Percentiles rank a stretch among this genome's conserved stretches.
These are phyloP conservation scores for Leistus spinibarbis DNA, from an alignment of 2,888 invertebrate species.

Conservation along the genomic window DNA sequence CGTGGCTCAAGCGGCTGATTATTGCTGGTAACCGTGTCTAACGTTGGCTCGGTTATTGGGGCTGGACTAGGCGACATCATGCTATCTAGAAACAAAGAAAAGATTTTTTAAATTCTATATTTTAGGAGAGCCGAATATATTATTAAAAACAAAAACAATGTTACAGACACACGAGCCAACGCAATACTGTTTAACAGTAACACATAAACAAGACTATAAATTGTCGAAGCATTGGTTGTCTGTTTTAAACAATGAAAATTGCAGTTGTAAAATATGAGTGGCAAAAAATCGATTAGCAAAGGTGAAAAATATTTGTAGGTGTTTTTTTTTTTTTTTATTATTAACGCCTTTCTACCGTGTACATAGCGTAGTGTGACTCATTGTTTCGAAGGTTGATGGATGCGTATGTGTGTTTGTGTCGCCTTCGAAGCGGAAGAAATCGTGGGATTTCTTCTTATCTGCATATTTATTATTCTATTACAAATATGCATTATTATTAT, in stretches of 20 bases:
- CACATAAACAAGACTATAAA: no score
- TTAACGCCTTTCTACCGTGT: background rate
- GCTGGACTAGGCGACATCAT: constrained; percentile 48
- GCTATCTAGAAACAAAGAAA: constrained; percentile 44
- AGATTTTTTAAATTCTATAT: background rate
- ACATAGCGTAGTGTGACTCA: background rate
- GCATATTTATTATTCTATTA: background rate
- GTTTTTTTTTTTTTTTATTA: no score
- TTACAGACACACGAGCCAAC: no score
- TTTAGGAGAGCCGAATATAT: background rate
- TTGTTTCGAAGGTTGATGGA: background rate
- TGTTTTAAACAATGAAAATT: background rate
- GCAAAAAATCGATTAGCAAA: background rate
- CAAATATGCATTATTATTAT: background rate
- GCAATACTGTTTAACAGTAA: no score
- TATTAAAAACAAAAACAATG: background rate
- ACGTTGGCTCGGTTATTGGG: constrained; percentile 41
- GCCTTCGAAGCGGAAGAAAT: background rate
- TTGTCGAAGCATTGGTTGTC: no score
- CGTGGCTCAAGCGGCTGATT: constrained; percentile 48
- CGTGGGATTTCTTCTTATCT: background rate
- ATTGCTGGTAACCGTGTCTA: constrained; percentile 38
- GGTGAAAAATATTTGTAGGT: background rate
- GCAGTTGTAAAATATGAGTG: background rate
- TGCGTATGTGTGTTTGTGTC: background rate